Conservation (phyloP, 2,888 invertebrate species). For the Psylliodes chrysocephalus region DNA sequence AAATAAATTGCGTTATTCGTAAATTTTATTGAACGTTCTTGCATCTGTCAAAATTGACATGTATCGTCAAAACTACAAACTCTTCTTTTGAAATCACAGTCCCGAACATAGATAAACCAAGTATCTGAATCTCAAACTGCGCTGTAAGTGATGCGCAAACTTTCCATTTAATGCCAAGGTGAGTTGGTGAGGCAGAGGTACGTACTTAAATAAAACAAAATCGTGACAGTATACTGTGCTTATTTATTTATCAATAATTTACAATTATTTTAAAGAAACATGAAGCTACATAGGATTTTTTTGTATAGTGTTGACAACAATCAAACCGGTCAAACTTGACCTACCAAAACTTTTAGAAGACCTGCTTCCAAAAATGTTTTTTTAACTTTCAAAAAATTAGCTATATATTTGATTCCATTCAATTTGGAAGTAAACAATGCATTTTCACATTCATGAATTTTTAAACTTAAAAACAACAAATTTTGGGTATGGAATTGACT, state of each 20-base stretch:
- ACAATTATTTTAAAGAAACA: conserved; percentile 23
- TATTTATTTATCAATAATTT: conserved; percentile 20
- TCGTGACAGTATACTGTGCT: conserved; percentile 10
- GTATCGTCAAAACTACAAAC: too few relatives aligned
- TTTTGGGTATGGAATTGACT: too few relatives aligned
- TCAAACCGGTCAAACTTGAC: conserved; percentile 15
- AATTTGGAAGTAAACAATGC: conserved; percentile 3
- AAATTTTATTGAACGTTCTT: too few relatives aligned
- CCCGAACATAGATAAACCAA: too few relatives aligned
- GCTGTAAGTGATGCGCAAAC: too few relatives aligned
- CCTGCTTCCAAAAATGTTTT: conserved; percentile 12
- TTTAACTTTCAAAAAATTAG: conserved; percentile 16
- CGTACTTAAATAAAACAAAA: conserved; percentile 3
- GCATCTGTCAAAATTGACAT: too few relatives aligned
- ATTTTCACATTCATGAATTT: not conserved
- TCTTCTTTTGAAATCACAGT: too few relatives aligned
- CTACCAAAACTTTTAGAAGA: conserved; percentile 22
- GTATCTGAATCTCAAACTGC: too few relatives aligned
- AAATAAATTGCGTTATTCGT: too few relatives aligned
- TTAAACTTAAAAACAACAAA: not conserved
- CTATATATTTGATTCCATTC: conserved; percentile 7
- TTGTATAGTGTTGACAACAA: conserved; percentile 13
- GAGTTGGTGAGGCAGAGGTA: not conserved
- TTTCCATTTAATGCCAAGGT: too few relatives aligned
- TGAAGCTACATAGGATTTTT: conserved; percentile 21